These are phyloP conservation scores for Chirona hameri DNA, from an alignment of 2,888 invertebrate species.

Conservation along the genomic window DNA sequence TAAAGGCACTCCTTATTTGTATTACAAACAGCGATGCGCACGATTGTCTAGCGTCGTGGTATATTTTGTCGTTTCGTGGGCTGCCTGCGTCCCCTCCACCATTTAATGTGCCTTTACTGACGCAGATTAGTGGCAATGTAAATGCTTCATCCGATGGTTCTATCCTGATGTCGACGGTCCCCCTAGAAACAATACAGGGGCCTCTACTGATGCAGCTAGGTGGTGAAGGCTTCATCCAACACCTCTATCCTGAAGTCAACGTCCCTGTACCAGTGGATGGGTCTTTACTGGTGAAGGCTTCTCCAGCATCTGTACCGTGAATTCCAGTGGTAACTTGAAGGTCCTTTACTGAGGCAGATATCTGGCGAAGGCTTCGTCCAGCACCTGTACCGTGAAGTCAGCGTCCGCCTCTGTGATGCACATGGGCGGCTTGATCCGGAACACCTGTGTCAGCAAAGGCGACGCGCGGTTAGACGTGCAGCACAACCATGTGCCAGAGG, in stretches of 20 bases:
- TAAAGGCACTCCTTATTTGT: too few relatives aligned
- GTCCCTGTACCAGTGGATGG: too few relatives aligned
- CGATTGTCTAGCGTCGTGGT: neutral
- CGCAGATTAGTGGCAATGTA: too few relatives aligned
- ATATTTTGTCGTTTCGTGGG: conserved; percentile 35
- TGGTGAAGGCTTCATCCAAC: conserved; percentile 46
- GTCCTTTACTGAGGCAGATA: neutral
- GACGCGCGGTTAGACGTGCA: neutral
- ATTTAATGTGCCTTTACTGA: neutral
- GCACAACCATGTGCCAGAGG: too few relatives aligned
- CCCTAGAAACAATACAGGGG: too few relatives aligned
- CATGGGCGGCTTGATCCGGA: conserved; percentile 93
- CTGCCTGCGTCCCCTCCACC: conserved; percentile 31
- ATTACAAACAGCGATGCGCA: too few relatives aligned
- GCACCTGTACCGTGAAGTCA: conserved; percentile 64
- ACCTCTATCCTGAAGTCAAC: conserved; percentile 14
- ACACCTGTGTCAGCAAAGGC: conserved; percentile 58
- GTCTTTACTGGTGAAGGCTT: too few relatives aligned
- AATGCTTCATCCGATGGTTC: too few relatives aligned
- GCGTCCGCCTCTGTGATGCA: conserved; percentile 81
- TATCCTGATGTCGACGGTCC: neutral
- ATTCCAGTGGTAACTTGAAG: too few relatives aligned
- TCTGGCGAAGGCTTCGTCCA: conserved; percentile 51
- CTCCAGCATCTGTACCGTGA: too few relatives aligned
- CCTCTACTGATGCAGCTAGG: neutral